These are phyloP conservation scores for Ceratina calcarata DNA, from an alignment of 1,140 invertebrate species.

Conservation along the genomic window DNA sequence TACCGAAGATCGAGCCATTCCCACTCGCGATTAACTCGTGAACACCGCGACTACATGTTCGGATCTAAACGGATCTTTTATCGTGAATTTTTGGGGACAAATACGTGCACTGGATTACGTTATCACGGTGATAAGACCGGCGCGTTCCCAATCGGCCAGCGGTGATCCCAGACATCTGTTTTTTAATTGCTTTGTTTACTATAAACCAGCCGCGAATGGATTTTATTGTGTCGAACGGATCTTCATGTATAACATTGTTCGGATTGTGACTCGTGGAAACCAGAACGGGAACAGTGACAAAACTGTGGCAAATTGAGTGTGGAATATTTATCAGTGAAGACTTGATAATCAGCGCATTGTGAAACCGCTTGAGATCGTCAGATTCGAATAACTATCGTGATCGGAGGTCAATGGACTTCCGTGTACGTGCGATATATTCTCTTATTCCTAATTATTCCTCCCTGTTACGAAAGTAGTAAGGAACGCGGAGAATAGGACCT, in stretches of 20 bases:
- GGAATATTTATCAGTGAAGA: background rate
- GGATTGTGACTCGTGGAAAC: background rate
- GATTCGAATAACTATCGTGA: too few species aligned
- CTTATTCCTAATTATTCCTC: background rate
- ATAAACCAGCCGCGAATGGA: background rate
- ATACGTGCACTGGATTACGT: constrained; percentile 4
- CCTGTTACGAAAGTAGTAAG: background rate
- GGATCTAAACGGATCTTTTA: background rate
- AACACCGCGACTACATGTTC: background rate
- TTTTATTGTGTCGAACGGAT: background rate
- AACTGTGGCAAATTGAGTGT: background rate
- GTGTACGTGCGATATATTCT: background rate
- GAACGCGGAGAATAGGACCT: background rate
- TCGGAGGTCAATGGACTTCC: background rate
- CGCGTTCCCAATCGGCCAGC: background rate
- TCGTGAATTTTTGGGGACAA: background rate
- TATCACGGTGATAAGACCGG: constrained; percentile 25
- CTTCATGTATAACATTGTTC: too few species aligned
- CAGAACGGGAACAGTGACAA: background rate
- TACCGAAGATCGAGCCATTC: background rate
- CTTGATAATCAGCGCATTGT: background rate
- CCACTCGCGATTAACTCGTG: background rate
- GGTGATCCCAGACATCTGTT: background rate
- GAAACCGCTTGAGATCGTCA: background rate
- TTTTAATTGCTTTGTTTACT: constrained; percentile 18